Conservation (phyloP, 1,140 invertebrate species). For the Zeugodacus cucurbitae region DNA sequence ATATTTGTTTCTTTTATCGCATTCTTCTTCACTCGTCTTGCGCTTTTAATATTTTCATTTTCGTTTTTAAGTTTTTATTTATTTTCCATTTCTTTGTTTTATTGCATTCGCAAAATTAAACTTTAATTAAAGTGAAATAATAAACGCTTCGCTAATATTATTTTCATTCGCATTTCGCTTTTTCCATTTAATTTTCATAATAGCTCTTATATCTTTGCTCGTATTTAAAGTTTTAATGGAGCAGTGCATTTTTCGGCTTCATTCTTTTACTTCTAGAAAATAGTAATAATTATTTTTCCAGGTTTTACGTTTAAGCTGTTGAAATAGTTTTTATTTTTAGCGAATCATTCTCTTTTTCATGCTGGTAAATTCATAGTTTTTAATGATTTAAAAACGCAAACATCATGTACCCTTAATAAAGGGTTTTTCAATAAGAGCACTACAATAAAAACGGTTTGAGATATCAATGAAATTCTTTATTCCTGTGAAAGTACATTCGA, state of each 20-base stretch:
- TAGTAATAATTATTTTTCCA: too few species aligned
- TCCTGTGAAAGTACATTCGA: too few species aligned
- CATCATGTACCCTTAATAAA: too few species aligned
- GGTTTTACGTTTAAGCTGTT: too few species aligned
- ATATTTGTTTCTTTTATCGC: background rate
- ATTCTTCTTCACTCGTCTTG: background rate
- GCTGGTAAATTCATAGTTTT: too few species aligned
- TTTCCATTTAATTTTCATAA: background rate
- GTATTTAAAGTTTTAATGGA: background rate
- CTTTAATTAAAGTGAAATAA: constrained; percentile 5
- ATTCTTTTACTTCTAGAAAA: background rate
- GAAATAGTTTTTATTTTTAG: too few species aligned
- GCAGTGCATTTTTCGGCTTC: background rate
- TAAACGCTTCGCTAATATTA: background rate
- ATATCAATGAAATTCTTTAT: too few species aligned
- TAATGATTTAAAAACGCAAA: too few species aligned
- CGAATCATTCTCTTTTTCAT: too few species aligned
- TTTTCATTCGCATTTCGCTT: background rate
- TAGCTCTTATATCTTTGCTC: background rate
- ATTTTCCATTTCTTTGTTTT: background rate
- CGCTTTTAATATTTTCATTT: background rate
- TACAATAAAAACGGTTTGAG: too few species aligned
- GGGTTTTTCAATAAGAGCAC: too few species aligned
- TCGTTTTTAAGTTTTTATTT: background rate
- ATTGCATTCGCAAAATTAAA: background rate